A percentile compares a stretch with the other conserved stretches of the same genome.
Conservation (phyloP, 1,140 invertebrate species). For the Diploscapter pachys region DNA sequence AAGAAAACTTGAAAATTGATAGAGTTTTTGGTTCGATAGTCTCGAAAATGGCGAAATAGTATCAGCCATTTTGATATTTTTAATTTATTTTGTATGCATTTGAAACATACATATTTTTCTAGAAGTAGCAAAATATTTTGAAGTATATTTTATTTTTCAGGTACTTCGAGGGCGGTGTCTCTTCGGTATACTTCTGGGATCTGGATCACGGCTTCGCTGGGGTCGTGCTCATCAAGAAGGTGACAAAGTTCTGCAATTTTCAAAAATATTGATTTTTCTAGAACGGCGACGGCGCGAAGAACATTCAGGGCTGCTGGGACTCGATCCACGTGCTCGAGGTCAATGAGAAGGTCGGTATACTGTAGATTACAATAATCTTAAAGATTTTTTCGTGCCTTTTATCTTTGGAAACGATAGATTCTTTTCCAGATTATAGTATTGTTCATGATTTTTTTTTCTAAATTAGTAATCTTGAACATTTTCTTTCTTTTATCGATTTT, state of each 20-base stretch:
- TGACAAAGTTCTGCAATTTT: constrained; percentile 53
- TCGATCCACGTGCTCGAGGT: constrained; percentile 99
- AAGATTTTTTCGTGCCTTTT: too few relatives aligned
- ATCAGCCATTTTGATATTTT: too few relatives aligned
- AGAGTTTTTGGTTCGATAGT: too few relatives aligned
- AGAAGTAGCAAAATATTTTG: background rate
- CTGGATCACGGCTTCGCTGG: constrained; percentile 93
- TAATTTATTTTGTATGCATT: too few relatives aligned
- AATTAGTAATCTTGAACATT: constrained; percentile 24
- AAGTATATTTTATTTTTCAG: constrained; percentile 46
- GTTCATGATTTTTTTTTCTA: constrained; percentile 28
- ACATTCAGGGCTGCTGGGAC: constrained; percentile 98
- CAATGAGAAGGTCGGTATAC: constrained; percentile 62
- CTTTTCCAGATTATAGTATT: constrained; percentile 19
- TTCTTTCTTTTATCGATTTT: too few relatives aligned
- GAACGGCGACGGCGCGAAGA: constrained; percentile 84
- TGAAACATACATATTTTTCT: background rate
- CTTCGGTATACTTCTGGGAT: constrained; percentile 98
- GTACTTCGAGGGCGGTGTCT: constrained; percentile 97
- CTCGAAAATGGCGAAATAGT: too few relatives aligned
- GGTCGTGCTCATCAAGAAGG: constrained; percentile 97
- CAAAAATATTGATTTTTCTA: background rate
- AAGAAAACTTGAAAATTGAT: too few relatives aligned
- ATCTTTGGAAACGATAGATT: background rate
- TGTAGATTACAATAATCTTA: background rate